Base-by-base conservation (phyloP, 2,888 invertebrate genomes). In the Autographa gamma region DNA sequence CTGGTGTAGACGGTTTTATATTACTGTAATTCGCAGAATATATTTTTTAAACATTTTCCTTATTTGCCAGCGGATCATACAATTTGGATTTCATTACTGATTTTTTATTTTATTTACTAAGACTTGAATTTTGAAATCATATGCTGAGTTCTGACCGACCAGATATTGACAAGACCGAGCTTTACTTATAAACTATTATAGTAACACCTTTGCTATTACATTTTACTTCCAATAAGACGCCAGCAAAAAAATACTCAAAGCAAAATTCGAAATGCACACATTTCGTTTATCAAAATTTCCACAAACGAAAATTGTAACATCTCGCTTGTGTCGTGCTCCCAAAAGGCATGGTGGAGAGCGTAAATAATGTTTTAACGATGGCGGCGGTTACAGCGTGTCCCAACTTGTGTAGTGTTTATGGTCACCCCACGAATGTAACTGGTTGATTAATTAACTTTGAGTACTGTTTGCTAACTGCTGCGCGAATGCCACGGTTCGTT, bases 301-400 rank as follows among this genome's bases (percentile, higher is more conserved):
- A 13, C 54, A 5, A 13, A 13, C 0, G 13, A 25, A 9, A 16
- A 54, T 43, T n/a, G 81, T 70, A 72, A 81, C 72, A 32, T 80
- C 58, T 60, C 31, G 1, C 19, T 31, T 5, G 19, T 34, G 71
- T 78, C 82, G 62, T 60, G 8, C 63, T 71, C 34, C 59, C 60
- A 61, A 59, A 64, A 59, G 61, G 56, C 69, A 60, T 61, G 38
- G 64, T 19, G 16, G 31, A 65, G 64, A 74, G 66, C 67, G 69
- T 82, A 80, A 80, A 82, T 76, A 82, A 82, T 76, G 70, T 71
- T 62, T 64, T 71, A 74, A 75, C 80, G 80, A 77, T 73, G 74
- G 66, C 60, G 68, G 70, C 76, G 80, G 82, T 73, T 71, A 77
- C 76, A 63, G 67, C 65, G 63, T 71, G 79, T 75, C 71, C 79